Base-by-base conservation (phyloP, 2,888 invertebrate species). In the Taenaris catops region DNA sequence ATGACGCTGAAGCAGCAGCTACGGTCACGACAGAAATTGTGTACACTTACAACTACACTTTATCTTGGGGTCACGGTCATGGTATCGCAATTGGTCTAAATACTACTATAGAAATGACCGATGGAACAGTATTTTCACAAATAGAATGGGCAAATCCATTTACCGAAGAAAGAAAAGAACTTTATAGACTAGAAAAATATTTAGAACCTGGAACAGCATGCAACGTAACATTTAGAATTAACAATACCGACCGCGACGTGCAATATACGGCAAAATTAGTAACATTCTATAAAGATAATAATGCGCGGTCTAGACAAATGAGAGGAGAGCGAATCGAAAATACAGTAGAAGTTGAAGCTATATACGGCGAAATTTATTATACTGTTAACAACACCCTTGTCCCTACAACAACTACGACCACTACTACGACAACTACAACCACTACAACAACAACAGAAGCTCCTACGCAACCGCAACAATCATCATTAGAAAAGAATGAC, bases 11-110 rank as follows among this genome's bases (percentile, higher is more conserved):
- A 1, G 79, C 78, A 29, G 87, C 89, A 21, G 90, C 86, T 23
- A 88, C 89, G 4, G 91, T 93, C 24, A 94, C 92, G 43, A 91
- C 93, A 16, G 94, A 93, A 33, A 90, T 95, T 44, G 89, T 89
- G 45, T 96, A 93, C 63, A 88, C 89, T 11, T 93, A 90, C 52
- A 90, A 90, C 46, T 91, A 93, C 53, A 88, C 89, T 8, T 83
- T 93, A 41, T 92, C 92, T 60, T 96, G 95, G 95, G 95, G 95
- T 7, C 93, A 93, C 53, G 92, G 89, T 2, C 92, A 89, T 63
- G 94, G 90, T 42, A 92, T 91, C 69, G 89, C 92, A 24, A 92
- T 91, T 38, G 94, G 93, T 3, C 72, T 94, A 28, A 90, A 90
- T 31, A 92, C 92, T 12, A 88, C 84, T 4, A 90, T 94, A 36